Evolutionary conservation across 2,888 invertebrate species (phyloP).

Genomic region (Drosophila austrosaltans): DNA sequence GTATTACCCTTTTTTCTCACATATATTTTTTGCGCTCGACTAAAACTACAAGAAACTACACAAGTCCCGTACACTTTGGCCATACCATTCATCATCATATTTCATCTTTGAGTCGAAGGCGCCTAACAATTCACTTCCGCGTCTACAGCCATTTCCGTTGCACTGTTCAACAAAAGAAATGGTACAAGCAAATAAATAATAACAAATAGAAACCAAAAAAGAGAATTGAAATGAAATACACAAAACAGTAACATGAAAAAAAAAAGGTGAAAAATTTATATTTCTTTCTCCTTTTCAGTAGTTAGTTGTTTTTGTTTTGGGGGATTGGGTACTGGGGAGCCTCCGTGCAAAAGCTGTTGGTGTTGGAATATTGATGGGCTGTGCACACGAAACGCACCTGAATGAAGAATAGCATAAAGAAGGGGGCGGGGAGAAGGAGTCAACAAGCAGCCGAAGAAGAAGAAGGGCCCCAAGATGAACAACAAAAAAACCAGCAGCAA

Average conservation of each 20-base stretch:
- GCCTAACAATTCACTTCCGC: constrained; percentile 78
- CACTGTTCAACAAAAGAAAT: constrained; percentile 63
- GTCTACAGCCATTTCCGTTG: constrained; percentile 75
- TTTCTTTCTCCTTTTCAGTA: constrained; percentile 1
- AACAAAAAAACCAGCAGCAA: constrained; percentile 22
- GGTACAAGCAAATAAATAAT: constrained; percentile 54
- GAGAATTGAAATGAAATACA: constrained; percentile 33
- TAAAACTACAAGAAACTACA: too few relatives aligned
- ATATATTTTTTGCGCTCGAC: too few relatives aligned
- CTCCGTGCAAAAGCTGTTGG: constrained; percentile 39
- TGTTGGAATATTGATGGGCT: constrained; percentile 74
- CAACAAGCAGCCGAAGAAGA: neutral
- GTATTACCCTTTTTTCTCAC: too few relatives aligned
- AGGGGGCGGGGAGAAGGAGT: neutral
- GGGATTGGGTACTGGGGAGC: neutral
- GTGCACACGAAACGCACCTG: constrained; percentile 70
- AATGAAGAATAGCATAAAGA: constrained; percentile 31
- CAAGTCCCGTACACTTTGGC: neutral
- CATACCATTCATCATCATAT: constrained; percentile 43
- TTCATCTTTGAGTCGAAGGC: constrained; percentile 50
- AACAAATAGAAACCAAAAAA: constrained; percentile 44
- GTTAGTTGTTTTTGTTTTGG: neutral
- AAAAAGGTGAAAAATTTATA: constrained; percentile 51
- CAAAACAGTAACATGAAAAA: constrained; percentile 36
- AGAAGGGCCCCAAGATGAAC: constrained; percentile 13